Conservation (phyloP, 1,140 invertebrate genomes). For the Potamilus streckersoni region DNA sequence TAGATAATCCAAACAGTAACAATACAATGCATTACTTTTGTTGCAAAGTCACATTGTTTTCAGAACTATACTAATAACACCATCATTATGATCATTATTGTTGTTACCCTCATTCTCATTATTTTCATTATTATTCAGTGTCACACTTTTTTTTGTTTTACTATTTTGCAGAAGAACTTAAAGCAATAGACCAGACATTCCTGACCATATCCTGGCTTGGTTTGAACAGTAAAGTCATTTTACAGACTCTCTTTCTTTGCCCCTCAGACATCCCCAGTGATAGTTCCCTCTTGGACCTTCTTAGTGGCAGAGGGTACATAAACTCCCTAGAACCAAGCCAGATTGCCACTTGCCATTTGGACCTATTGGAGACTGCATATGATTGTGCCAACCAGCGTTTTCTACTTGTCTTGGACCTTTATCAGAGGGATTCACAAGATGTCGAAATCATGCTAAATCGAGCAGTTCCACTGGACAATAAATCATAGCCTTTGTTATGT, state of each 20-base stretch:
- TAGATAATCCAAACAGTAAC: no score
- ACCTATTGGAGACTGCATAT: slow-evolving; percentile 4
- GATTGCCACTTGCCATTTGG: background rate
- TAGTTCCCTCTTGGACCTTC: background rate
- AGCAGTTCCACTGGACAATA: background rate
- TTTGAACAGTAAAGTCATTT: slow-evolving; percentile 14
- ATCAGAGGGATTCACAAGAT: slow-evolving; percentile 7
- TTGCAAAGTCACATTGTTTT: no score
- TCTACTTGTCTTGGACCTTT: slow-evolving; percentile 22
- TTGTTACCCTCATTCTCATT: no score
- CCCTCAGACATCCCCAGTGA: background rate
- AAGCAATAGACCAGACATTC: slow-evolving; percentile 4
- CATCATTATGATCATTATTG: no score
- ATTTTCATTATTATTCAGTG: no score
- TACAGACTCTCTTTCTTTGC: slow-evolving; percentile 6
- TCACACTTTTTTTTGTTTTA: no score
- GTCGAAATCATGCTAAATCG: slow-evolving; percentile 19
- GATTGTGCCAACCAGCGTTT: slow-evolving; percentile 16
- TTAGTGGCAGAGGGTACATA: slow-evolving; percentile 2
- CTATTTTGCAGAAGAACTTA: background rate
- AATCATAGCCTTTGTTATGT: no score
- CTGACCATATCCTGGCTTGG: slow-evolving; percentile 26
- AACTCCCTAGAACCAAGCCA: background rate
- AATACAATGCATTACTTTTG: no score
- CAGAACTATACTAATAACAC: no score